phyloP scores from a whole-genome alignment of 1,140 invertebrate genomes.

The Tetranychus cinnabarinus region DNA sequence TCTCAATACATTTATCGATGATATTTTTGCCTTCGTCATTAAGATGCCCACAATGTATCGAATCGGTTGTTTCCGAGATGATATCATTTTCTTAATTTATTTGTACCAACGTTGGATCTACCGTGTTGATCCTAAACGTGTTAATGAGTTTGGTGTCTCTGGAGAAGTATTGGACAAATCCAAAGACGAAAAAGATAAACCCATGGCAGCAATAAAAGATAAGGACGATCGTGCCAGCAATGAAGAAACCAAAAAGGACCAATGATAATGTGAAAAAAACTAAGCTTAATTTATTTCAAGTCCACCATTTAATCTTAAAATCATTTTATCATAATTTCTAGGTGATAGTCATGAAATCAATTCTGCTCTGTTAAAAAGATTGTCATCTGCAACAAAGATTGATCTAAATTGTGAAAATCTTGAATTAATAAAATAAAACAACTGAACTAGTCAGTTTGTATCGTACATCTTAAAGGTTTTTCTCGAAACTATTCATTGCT shows the following conservation, averaged over 20 bases:
- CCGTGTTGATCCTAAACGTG: slow-evolving; percentile 67
- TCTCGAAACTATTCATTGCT: too few relatives aligned
- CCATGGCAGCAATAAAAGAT: background rate
- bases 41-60: slow-evolving; percentile 96
- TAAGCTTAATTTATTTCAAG: too few relatives aligned
- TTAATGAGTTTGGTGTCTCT: slow-evolving; percentile 83
- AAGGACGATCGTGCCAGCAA: background rate
- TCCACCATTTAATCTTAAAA: too few relatives aligned
- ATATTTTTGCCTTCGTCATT: slow-evolving; percentile 98
- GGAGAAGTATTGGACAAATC: slow-evolving; percentile 21
- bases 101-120: slow-evolving; percentile 97
- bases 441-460: too few relatives aligned
- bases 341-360: too few relatives aligned
- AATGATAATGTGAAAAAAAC: background rate
- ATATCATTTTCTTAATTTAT: slow-evolving; percentile 96
- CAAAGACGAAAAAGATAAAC: background rate
- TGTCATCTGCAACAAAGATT: too few relatives aligned
- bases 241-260: background rate
- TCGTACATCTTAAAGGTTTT: too few relatives aligned
- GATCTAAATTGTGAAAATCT: too few relatives aligned
- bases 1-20: slow-evolving; percentile 98
- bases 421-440: too few relatives aligned
- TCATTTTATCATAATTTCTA: too few relatives aligned
- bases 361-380: too few relatives aligned
- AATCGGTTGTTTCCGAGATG: slow-evolving; percentile 82